Evolutionary conservation across 2,113 vertebrate species (phyloP), one percentile per base, ranked within the genome.

Genomic region (Cavia porcellus): DNA sequence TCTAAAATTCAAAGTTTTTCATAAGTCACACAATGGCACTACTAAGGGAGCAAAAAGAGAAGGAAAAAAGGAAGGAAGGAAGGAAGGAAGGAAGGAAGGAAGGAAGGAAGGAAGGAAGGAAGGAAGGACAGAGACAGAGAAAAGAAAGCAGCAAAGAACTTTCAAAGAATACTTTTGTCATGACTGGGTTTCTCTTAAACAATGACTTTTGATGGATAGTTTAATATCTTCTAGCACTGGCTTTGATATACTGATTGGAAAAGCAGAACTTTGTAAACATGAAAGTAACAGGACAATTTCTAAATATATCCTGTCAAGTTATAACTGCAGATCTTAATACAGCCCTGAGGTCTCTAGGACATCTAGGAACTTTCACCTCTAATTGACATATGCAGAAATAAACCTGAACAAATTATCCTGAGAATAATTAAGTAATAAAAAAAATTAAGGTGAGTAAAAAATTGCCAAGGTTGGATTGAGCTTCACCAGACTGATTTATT

Each of bases 301-400:
- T 79, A 92, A 83, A 45, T 64, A 50, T n/a, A 61, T 22, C 35
- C 61, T 68, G 24, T 90, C 30, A 35, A 96, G 30, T 17, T 25
- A 70, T 80, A 85, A 86, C 8, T 28, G 42, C 59, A 79, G 50
- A 91, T 86, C 38, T 83, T 86, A 89, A 55, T 17, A 7, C 10
- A 93, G 47, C 11, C 45, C 80, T 38, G 68, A 25, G 9, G 55
- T 59, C 74, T 80, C 85, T 89, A 68, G 70, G 70, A 86, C 9
- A 28, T 55, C 68, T 32, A 7, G 70, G 22, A 91, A 45, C 28
- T 14, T 86, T 93, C 72, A 19, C 32, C n/a, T 74, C 42, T 50
- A 89, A 93, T 35, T 95, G 79, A 59, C 42, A 75, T 93, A 45
- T 61, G 19, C 72, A 66, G 45, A 90, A 96, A 86, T 85, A 91